Evolutionary conservation across 2,797 vertebrate species (phyloP), one percentile per base, ranked within the genome.

Genomic region (Siniperca scherzeri): DNA sequence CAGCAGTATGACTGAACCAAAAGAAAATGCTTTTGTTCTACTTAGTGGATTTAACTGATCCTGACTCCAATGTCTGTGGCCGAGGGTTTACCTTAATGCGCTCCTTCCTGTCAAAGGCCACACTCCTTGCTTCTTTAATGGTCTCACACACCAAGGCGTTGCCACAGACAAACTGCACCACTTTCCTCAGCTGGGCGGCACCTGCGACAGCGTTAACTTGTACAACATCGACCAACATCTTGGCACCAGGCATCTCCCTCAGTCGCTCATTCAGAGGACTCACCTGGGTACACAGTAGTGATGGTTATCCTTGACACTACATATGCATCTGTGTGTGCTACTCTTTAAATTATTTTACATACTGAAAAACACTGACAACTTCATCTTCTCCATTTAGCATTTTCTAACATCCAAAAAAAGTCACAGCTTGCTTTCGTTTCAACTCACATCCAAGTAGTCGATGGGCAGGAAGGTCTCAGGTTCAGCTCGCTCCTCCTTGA

Each of bases 401-500:
- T 53, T 68, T 70, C 21, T 25, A 69, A 2, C 22, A 70, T 12
- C 3, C 1, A 27, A 38, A 73, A 53, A 61, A 61, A 13, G 46
- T 55, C n/a, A 62, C 1, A 21, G 14, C 38, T 76, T 19, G n/a
- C 4, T 21, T 30, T 7, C 19, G 33, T 69, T 77, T 60, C 1
- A 50, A 83, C 97, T 96, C 92, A 99, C 98, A 74, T 97, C 93
- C 61, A 99, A 94, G 89, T 97, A 98, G 94, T 99, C 97, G 14
- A 99, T 91, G 77, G 98, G 97, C 72, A 99, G 96, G 79, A 99
- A 99, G 1, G 96, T 99, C 95, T 99, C 98, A 1, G 96, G 97
- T 38, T 98, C 98, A 3, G 95, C 95, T 92, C 97, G 94, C 89
- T 98, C 96, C 78, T 96, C 95, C 91, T 99, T 99, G 11, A 99